Percentiles rank a stretch among this genome's conserved stretches.
Evolutionary conservation across 2,888 invertebrate genomes (phyloP).

Genomic region (Ommatoiulus sabulosus): DNA sequence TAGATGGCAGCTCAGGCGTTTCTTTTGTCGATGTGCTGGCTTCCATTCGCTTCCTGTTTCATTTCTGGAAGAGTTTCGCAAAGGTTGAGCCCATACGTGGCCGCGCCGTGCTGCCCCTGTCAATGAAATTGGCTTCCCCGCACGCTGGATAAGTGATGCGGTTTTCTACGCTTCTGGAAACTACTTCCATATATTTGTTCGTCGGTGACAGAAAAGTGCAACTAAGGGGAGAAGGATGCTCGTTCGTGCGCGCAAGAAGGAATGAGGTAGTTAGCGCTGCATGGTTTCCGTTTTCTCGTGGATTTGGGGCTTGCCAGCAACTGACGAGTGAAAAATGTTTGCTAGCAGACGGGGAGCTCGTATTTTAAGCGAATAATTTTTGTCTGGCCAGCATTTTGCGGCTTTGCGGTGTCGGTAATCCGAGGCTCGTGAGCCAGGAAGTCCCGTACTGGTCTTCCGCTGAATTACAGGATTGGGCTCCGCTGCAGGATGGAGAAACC

Average conservation of each 20-base stretch:
- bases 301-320: not conserved
- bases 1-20: constrained; percentile 13
- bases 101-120: not conserved
- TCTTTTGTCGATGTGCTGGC: not conserved
- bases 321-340: not conserved
- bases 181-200: not conserved
- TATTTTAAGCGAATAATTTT: not conserved
- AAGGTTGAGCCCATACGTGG: not conserved
- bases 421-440: not conserved
- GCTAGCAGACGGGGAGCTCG: not conserved
- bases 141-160: not conserved
- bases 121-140: not conserved
- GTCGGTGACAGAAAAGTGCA: not conserved
- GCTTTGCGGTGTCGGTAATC: not conserved
- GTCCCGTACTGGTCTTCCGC: not conserved
- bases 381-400: constrained; percentile 39
- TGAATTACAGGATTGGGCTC: not conserved
- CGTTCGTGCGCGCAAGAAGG: not conserved
- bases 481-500: not conserved
- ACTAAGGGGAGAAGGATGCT: not conserved
- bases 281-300: not conserved
- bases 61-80: not conserved
- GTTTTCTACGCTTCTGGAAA: not conserved
- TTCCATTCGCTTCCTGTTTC: constrained; percentile 16
- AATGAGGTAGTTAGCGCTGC: constrained; percentile 25